Conservation (phyloP, 2,113 vertebrate species). For the Lethenteron reissneri region DNA sequence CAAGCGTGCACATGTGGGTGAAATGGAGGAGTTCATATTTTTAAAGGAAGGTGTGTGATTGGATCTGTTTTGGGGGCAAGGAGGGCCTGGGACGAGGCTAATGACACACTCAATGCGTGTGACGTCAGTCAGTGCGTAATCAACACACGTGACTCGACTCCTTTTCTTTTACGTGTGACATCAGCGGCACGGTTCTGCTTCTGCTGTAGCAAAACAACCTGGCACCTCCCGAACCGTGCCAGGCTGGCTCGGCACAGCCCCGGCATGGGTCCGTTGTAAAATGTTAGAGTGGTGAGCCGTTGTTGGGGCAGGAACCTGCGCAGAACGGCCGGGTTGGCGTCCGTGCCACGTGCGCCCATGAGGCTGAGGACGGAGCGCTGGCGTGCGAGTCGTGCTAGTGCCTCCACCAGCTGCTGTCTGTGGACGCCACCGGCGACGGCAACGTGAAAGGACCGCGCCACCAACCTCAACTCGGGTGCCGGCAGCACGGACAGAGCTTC, state of each 20-base stretch:
- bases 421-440: conserved; percentile 26
- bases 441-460: conserved; percentile 69
- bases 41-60: too few relatives aligned
- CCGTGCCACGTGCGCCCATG: conserved; percentile 10
- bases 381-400: conserved; percentile 40
- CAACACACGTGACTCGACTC: too few relatives aligned
- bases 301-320: not conserved
- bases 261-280: too few relatives aligned
- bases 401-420: conserved; percentile 49
- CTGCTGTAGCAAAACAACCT: too few relatives aligned
- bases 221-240: conserved; percentile 14
- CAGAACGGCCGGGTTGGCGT: not conserved
- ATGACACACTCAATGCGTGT: too few relatives aligned
- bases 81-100: too few relatives aligned
- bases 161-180: too few relatives aligned
- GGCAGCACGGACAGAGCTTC: conserved; percentile 62
- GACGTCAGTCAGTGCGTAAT: too few relatives aligned
- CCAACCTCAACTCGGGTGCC: conserved; percentile 46
- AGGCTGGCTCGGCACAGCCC: conserved; percentile 15
- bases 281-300: too few relatives aligned
- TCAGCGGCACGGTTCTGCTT: too few relatives aligned
- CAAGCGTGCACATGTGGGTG: not conserved
- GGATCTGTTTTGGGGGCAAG: too few relatives aligned
- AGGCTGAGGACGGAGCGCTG: conserved; percentile 48
- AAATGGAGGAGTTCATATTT: not conserved